Base-by-base conservation (phyloP, 1,140 invertebrate genomes). In the Stegodyphus mimosarum region DNA sequence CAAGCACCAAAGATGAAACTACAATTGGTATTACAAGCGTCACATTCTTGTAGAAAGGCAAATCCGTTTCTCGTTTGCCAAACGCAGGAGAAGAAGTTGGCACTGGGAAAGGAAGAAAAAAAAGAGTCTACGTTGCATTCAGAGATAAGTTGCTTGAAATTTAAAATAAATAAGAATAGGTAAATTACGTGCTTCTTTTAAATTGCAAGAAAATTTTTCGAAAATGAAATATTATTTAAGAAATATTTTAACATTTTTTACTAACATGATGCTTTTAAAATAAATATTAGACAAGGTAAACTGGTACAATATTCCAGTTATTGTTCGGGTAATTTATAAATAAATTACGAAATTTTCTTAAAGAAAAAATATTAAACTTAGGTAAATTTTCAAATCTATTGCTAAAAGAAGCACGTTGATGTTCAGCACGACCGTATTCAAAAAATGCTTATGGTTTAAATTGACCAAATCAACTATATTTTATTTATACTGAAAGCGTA, bases 31-130 rank as follows among this genome's bases (percentile, higher is more conserved):
- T 75, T 9, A 86, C 50, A 11, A 86, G 10, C 2, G 77, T 81
- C 11, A 86, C 75, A 50, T 86, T 86, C 64, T 71, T 75, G 48
- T 86, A 75, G 50, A 86, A 80, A 0, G 85, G 85, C 13, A 80
- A 15, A 13, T 80, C 78, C 1, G 84, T 74, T 15, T 86, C 85
- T 67, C 77, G 55, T 50, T 70, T 86, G 0, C 48, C 78, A 5
- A 72, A 84, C 0, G 64, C 73, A 55, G 81, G 81, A 49, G 64
- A 63, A 0, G 73, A 84, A 0, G 81, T 76, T 0, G 72, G 73
- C 2, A 50, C 81, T 84, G 64, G 4, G 52, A 66, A 0, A 60
- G 63, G 11, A 63, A 72, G 10, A 17, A 60, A 10, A 60, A 60
- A 15, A 60, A 60, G 9, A 60, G 9, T 15, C 15, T 15, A 60